Evolutionary conservation across 2,888 invertebrate genomes (phyloP).

Genomic region (Malthinus flaveolus): DNA sequence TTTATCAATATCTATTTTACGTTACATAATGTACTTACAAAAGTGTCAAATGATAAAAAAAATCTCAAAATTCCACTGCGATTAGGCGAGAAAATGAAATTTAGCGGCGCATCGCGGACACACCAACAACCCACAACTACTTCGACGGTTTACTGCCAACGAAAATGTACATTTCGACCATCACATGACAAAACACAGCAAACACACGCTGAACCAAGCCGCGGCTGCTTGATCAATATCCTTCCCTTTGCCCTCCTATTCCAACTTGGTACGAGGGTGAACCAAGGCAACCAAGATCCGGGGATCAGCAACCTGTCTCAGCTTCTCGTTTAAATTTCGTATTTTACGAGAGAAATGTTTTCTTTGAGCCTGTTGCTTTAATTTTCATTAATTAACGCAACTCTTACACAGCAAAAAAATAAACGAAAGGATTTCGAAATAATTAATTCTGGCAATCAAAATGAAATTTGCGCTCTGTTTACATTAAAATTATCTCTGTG

Average conservation of each 20-base stretch:
- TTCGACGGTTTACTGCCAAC: slow-evolving; percentile 25
- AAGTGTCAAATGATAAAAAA: background rate
- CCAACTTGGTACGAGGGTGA: slow-evolving; percentile 28
- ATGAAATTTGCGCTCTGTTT: too few relatives aligned
- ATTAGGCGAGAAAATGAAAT: slow-evolving; percentile 10
- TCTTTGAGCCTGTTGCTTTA: slow-evolving; percentile 24
- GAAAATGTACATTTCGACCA: slow-evolving; percentile 26
- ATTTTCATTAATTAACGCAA: slow-evolving; percentile 6
- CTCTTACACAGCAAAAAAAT: too few relatives aligned
- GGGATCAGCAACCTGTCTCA: slow-evolving; percentile 25
- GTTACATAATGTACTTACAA: background rate
- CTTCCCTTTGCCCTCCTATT: slow-evolving; percentile 21
- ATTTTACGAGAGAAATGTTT: slow-evolving; percentile 17
- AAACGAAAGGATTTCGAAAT: too few relatives aligned
- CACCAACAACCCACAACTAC: slow-evolving; percentile 18
- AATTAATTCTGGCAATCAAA: too few relatives aligned
- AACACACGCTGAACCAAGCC: slow-evolving; percentile 34
- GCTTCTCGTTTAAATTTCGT: slow-evolving; percentile 20
- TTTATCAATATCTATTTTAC: background rate
- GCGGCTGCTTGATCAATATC: slow-evolving; percentile 36
- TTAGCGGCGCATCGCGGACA: slow-evolving; percentile 7
- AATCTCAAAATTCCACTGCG: slow-evolving; percentile 7
- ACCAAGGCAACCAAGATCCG: slow-evolving; percentile 32
- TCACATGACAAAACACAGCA: slow-evolving; percentile 31
- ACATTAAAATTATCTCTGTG: too few relatives aligned